These are phyloP conservation scores for Dynastes tityus DNA, from an alignment of 2,888 invertebrate species.

Conservation along the genomic window DNA sequence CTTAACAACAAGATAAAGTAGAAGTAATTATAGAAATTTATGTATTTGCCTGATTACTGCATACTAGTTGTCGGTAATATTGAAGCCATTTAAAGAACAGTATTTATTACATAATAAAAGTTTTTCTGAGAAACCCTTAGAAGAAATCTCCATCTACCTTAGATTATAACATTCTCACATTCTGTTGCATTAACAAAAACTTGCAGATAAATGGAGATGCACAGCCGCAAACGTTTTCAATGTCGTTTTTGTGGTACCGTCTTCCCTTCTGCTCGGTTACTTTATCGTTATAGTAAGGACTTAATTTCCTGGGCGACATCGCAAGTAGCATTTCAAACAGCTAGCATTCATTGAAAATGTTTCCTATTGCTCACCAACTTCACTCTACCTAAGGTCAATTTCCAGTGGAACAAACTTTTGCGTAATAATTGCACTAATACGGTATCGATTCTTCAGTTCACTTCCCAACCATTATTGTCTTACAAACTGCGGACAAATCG, in stretches of 20 bases:
- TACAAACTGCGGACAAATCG: too few species aligned
- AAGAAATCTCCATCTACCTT: too few species aligned
- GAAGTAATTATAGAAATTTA: too few species aligned
- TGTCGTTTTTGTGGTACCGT: background rate
- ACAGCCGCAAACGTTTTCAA: background rate
- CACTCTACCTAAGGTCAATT: background rate
- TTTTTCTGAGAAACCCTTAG: too few species aligned
- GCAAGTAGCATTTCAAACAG: background rate
- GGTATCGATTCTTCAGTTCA: background rate
- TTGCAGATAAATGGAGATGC: too few species aligned
- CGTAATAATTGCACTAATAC: background rate
- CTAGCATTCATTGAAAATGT: background rate
- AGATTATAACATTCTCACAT: too few species aligned
- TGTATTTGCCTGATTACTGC: too few species aligned
- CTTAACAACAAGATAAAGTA: too few species aligned
- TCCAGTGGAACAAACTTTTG: background rate
- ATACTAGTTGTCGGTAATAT: too few species aligned
- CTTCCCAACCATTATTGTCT: background rate
- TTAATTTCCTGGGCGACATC: slow-evolving; percentile 6
- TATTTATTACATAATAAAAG: too few species aligned
- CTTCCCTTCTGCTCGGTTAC: background rate
- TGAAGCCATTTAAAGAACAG: too few species aligned
- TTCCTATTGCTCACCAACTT: background rate
- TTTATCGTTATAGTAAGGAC: slow-evolving; percentile 5
- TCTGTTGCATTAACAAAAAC: too few species aligned